Percentiles rank a stretch among this genome's conserved stretches.
Conservation (phyloP, 1,140 invertebrate genomes). For the Archegozetes longisetosus region DNA sequence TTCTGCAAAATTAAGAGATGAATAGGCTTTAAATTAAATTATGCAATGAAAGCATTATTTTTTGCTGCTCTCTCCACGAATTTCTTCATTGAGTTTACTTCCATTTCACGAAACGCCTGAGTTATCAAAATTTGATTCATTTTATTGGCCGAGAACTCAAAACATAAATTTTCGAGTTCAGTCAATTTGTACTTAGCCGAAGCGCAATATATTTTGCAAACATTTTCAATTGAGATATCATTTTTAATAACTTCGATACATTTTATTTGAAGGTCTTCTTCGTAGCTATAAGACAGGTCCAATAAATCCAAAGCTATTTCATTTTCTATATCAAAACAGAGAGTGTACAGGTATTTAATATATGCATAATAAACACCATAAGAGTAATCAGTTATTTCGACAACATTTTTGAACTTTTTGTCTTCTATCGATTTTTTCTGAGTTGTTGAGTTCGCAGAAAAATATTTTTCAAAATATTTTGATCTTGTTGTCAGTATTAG, state of each 20-base stretch:
- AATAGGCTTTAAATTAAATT: no score
- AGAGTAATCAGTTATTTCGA: neutral
- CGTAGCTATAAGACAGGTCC: conserved; percentile 6
- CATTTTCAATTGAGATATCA: neutral
- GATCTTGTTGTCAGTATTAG: neutral
- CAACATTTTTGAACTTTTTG: neutral
- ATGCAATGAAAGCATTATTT: no score
- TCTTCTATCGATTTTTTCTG: no score
- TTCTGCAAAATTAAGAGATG: no score
- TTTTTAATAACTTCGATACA: conserved; percentile 1
- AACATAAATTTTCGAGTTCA: neutral
- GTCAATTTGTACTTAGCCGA: neutral
- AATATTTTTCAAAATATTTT: neutral
- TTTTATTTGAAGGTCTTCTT: neutral
- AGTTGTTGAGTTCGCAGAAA: neutral
- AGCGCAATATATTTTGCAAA: neutral
- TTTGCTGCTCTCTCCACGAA: neutral
- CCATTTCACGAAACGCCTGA: neutral
- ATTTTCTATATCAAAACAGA: neutral
- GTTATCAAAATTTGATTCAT: conserved; percentile 2
- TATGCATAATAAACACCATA: conserved; percentile 5
- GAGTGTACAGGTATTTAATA: conserved; percentile 2
- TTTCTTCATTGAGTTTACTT: neutral
- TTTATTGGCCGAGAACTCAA: neutral
- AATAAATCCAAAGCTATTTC: conserved; percentile 1